phyloP scores from a whole-genome alignment of 2,113 vertebrate species.

The Phaethornis superciliosus region DNA sequence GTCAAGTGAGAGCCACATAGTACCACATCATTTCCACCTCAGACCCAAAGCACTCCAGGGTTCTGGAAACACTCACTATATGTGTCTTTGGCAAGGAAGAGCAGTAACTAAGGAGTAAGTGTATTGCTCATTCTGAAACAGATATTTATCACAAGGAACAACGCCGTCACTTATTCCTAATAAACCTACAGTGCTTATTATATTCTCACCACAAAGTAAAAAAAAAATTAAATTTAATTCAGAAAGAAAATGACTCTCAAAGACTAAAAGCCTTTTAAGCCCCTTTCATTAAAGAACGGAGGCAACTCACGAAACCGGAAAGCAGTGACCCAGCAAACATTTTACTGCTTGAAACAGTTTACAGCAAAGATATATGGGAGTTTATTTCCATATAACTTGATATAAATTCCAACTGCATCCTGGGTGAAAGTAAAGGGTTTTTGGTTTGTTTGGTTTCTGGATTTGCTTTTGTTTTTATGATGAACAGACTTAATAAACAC shows the following conservation, averaged over 20 bases:
- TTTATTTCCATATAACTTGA: conserved; percentile 7
- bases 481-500: conserved; percentile 21
- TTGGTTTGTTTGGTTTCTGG: not conserved
- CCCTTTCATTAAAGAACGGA: not conserved
- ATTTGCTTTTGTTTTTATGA: conserved; percentile 15
- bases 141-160: not conserved
- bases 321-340: not conserved
- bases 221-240: not conserved
- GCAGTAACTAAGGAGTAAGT: conserved; percentile 42
- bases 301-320: not conserved
- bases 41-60: not conserved
- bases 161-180: not conserved
- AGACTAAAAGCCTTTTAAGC: not conserved
- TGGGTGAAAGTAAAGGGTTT: not conserved
- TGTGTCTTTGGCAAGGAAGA: not conserved
- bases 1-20: not conserved
- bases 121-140: not conserved
- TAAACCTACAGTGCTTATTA: not conserved
- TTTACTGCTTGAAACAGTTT: not conserved
- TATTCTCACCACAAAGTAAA: not conserved
- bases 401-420: conserved; percentile 3
- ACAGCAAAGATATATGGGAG: not conserved
- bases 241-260: not conserved
- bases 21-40: not conserved
- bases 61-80: conserved; percentile 11